Evolutionary conservation across 2,888 invertebrate species (phyloP).

Genomic region (Uropetala carovei): DNA sequence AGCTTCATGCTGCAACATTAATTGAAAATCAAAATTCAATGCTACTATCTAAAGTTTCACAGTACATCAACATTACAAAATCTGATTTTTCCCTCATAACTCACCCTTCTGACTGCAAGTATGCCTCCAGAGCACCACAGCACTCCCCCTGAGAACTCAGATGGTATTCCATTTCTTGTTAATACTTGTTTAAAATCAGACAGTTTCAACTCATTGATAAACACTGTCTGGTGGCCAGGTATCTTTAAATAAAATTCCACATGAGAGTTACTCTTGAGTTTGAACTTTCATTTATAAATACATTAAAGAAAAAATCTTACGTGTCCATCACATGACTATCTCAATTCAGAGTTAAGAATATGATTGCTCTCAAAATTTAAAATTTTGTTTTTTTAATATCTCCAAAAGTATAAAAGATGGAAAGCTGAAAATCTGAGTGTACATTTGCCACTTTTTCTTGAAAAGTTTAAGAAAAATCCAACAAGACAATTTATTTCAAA

Average conservation of each 20-base stretch:
- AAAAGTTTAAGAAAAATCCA: too few relatives aligned
- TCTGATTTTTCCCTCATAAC: conserved; percentile 68
- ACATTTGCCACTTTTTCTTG: too few relatives aligned
- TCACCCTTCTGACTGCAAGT: conserved; percentile 90
- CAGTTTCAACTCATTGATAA: conserved; percentile 94
- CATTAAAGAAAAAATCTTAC: too few relatives aligned
- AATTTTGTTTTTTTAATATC: too few relatives aligned
- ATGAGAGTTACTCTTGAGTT: too few relatives aligned
- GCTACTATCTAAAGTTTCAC: neutral
- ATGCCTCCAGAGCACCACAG: conserved; percentile 95
- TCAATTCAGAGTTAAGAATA: too few relatives aligned
- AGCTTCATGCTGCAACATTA: conserved; percentile 86
- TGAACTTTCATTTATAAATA: too few relatives aligned
- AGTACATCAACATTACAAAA: neutral
- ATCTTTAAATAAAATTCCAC: conserved; percentile 73
- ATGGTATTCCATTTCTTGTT: conserved; percentile 84
- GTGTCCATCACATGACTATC: too few relatives aligned
- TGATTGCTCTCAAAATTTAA: too few relatives aligned
- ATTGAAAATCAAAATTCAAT: conserved; percentile 65
- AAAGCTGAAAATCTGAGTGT: too few relatives aligned
- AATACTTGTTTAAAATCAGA: conserved; percentile 93
- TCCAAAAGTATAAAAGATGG: too few relatives aligned
- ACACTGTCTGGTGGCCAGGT: conserved; percentile 87
- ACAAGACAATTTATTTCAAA: too few relatives aligned
- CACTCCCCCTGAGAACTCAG: conserved; percentile 94